Conservation (phyloP, 2,113 vertebrate species). For the Balaeniceps rex region DNA sequence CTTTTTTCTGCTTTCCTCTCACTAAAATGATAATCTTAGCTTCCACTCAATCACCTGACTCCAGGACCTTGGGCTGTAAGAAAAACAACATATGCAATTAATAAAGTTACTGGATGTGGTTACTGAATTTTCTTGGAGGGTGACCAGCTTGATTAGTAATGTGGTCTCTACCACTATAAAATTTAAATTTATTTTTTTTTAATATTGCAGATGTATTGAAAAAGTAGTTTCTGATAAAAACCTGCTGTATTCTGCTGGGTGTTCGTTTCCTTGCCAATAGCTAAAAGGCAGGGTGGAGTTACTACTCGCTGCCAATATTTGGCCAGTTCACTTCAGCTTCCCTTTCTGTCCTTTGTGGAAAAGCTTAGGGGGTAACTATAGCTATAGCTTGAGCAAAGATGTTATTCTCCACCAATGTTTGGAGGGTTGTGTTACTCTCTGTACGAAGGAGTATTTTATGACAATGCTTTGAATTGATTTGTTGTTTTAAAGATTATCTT, state of each 20-base stretch:
- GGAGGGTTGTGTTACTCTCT: neutral
- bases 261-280: neutral
- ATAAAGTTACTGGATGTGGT: neutral
- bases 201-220: neutral
- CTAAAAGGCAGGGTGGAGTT: neutral
- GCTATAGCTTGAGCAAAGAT: neutral
- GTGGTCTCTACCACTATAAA: neutral
- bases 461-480: neutral
- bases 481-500: conserved; percentile 6
- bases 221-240: neutral
- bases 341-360: neutral
- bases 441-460: neutral
- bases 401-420: neutral
- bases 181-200: neutral
- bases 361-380: neutral
- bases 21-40: neutral
- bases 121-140: neutral
- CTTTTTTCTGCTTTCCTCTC: neutral
- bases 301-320: neutral
- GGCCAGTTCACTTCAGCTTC: neutral
- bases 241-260: neutral
- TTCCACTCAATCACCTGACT: neutral
- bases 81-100: neutral
- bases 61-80: neutral
- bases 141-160: neutral